Percentiles rank a stretch among this genome's conserved stretches.
Evolutionary conservation across 2,113 vertebrate genomes (phyloP).

Genomic region (Sturnus vulgaris): DNA sequence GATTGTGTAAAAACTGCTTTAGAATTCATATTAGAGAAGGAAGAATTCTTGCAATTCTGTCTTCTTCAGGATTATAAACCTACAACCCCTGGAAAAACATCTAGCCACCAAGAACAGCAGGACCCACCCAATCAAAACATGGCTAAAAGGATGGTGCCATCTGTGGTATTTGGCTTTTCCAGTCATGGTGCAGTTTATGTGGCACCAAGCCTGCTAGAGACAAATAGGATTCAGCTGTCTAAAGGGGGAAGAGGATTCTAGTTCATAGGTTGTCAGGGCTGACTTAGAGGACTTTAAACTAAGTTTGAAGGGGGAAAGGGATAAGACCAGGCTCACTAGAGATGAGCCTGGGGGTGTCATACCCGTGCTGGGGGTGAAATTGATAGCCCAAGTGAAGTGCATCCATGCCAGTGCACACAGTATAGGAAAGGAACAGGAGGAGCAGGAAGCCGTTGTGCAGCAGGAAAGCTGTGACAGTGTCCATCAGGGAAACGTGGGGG

Average conservation of each 20-base stretch:
- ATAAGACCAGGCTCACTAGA: neutral
- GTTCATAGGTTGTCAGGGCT: neutral
- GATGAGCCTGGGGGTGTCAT: neutral
- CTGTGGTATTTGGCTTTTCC: neutral
- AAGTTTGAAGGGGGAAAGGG: neutral
- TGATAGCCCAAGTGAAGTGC: neutral
- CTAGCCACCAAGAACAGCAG: neutral
- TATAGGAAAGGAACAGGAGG: neutral
- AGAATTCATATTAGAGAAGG: neutral
- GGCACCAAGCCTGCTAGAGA: neutral
- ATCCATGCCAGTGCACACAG: neutral
- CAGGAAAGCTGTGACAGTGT: neutral
- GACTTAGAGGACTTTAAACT: neutral
- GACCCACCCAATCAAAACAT: neutral
- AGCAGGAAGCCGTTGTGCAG: neutral
- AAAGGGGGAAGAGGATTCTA: neutral
- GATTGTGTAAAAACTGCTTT: neutral
- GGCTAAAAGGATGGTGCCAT: neutral
- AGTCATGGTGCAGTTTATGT: rapidly evolving
- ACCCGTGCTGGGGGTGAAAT: too few species aligned
- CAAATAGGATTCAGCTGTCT: neutral
- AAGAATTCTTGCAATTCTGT: neutral
- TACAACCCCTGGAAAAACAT: neutral
- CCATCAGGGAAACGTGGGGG: rapidly evolving
- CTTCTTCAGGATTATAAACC: neutral